phyloP scores from a whole-genome alignment of 2,797 vertebrate species.

The Gadopsis marmoratus region DNA sequence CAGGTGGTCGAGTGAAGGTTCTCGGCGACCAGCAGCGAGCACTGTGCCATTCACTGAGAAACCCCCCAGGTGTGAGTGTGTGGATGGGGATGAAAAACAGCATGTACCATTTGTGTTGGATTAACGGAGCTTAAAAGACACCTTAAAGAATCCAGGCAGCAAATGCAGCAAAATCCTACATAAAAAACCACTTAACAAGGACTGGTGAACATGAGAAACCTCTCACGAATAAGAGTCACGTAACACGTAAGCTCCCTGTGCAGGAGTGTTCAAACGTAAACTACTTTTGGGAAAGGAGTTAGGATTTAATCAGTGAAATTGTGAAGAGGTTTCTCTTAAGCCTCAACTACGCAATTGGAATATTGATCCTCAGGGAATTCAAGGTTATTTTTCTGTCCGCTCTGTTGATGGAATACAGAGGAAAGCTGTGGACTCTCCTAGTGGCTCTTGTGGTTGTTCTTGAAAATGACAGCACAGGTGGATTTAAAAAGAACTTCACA shows the following conservation, averaged over 20 bases:
- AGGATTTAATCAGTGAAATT: constrained; percentile 18
- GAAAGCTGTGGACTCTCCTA: not conserved
- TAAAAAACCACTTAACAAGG: constrained; percentile 4
- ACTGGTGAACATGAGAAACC: constrained; percentile 10
- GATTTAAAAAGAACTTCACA: not conserved
- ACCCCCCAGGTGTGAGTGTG: not conserved
- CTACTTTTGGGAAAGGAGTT: constrained; percentile 8
- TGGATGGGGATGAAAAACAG: constrained; percentile 4
- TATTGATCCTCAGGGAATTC: not conserved
- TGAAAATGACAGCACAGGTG: not conserved
- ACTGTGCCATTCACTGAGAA: not conserved
- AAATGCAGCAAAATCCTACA: not conserved
- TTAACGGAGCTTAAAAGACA: constrained; percentile 36
- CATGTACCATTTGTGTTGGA: constrained; percentile 22
- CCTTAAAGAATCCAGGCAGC: constrained; percentile 7
- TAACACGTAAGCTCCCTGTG: not conserved
- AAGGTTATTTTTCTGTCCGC: not conserved
- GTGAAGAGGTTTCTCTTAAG: not conserved
- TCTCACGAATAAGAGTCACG: not conserved
- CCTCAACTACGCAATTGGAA: not conserved
- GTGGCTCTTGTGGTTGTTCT: not conserved
- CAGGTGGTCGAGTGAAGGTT: constrained; percentile 10
- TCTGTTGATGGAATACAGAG: not conserved
- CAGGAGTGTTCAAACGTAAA: constrained; percentile 1
- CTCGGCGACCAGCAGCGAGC: constrained; percentile 5